Evolutionary conservation across 1,140 invertebrate species (phyloP).

Genomic region (Lutraria rhynchaena): DNA sequence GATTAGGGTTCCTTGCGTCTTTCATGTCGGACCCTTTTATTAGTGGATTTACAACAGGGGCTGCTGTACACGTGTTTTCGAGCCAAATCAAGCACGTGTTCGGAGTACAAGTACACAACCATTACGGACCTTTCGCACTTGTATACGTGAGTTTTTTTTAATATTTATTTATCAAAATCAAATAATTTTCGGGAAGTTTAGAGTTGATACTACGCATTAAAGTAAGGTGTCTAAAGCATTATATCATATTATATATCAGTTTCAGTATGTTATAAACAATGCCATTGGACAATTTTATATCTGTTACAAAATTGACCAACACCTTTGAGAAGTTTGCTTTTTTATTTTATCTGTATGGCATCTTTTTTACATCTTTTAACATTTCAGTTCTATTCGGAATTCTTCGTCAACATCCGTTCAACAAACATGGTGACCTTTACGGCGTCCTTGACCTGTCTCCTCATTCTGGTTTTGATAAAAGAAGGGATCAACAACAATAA

Average conservation of each 20-base stretch:
- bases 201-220: no score
- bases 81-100: constrained; percentile 83
- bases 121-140: constrained; percentile 81
- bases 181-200: no score
- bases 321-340: no score
- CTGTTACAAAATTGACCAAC: no score
- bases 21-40: constrained; percentile 83
- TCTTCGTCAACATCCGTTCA: constrained; percentile 79
- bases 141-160: constrained; percentile 83
- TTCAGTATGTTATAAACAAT: no score
- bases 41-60: constrained; percentile 83
- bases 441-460: constrained; percentile 88
- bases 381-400: constrained; percentile 80
- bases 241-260: no score
- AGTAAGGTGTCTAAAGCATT: no score
- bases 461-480: constrained; percentile 90
- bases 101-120: constrained; percentile 78
- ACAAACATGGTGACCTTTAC: constrained; percentile 84
- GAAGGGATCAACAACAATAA: constrained; percentile 89
- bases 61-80: constrained; percentile 84
- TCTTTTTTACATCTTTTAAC: constrained; percentile 42
- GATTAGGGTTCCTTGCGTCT: constrained; percentile 82
- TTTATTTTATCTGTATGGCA: no score
- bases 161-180: no score
- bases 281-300: no score